These are phyloP conservation scores for Leucophora obtusa DNA, from an alignment of 2,888 invertebrate genomes.

Conservation along the genomic window DNA sequence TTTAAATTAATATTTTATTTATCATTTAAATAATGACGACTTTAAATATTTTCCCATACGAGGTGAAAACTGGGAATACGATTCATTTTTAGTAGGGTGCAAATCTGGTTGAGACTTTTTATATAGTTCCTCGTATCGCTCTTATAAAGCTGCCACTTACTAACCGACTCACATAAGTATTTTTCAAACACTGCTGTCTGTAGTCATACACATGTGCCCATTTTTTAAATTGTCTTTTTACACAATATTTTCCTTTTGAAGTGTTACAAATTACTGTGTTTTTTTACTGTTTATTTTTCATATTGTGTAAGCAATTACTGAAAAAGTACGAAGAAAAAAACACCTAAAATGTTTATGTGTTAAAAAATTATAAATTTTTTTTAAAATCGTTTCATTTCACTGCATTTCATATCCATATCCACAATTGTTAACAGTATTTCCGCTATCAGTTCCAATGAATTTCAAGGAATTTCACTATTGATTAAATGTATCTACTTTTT, in stretches of 20 bases:
- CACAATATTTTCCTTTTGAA: conserved; percentile 17
- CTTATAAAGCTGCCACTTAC: too few relatives aligned
- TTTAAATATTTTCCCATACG: too few relatives aligned
- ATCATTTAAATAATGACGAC: too few relatives aligned
- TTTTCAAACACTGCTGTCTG: background rate
- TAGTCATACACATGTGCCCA: background rate
- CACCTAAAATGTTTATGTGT: background rate
- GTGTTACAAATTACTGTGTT: conserved; percentile 15
- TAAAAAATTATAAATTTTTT: background rate
- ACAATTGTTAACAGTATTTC: background rate
- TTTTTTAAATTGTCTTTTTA: background rate
- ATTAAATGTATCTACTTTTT: conserved; percentile 5
- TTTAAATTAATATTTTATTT: too few relatives aligned
- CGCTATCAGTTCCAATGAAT: conserved; percentile 6
- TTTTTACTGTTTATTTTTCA: background rate
- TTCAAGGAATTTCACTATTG: conserved; percentile 9
- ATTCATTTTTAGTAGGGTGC: too few relatives aligned
- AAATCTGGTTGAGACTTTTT: too few relatives aligned
- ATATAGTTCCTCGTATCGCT: too few relatives aligned
- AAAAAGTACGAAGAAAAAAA: background rate
- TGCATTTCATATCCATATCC: background rate
- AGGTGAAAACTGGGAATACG: too few relatives aligned
- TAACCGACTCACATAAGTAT: background rate
- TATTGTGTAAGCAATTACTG: background rate
- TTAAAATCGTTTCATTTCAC: conserved; percentile 29